Evolutionary conservation across 2,888 invertebrate genomes (phyloP).

Genomic region (Tachina grossa): DNA sequence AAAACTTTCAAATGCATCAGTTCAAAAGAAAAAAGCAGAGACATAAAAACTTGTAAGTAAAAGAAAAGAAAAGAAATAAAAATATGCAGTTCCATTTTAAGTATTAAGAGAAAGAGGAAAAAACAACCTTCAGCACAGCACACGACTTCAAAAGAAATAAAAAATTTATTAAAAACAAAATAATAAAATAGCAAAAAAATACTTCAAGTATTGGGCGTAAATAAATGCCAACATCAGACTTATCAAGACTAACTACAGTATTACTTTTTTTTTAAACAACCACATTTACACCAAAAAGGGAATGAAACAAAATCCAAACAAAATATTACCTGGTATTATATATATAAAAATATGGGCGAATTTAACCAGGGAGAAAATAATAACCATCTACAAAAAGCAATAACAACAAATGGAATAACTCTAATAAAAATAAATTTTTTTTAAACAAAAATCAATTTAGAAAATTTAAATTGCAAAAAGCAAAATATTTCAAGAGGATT

Average conservation of each 20-base stretch:
- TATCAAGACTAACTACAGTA: conserved; percentile 65
- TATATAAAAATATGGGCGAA: conserved; percentile 13
- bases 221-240: conserved; percentile 69
- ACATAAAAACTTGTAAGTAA: conserved; percentile 11
- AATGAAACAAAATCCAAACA: background rate
- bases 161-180: conserved; percentile 28
- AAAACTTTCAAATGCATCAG: conserved; percentile 70
- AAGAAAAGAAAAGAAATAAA: conserved; percentile 14
- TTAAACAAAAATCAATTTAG: background rate
- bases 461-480: conserved; percentile 18
- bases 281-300: conserved; percentile 2
- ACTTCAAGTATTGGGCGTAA: conserved; percentile 66
- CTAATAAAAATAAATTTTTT: conserved; percentile 15
- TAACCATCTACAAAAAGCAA: too few relatives aligned
- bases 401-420: background rate
- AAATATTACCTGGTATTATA: conserved; percentile 30
- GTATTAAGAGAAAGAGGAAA: conserved; percentile 10
- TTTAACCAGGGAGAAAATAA: background rate
- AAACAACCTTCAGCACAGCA: conserved; percentile 22
- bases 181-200: conserved; percentile 32
- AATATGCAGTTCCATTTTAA: conserved; percentile 31
- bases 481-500: background rate
- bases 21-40: conserved; percentile 24
- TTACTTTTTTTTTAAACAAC: conserved; percentile 30
- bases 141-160: conserved; percentile 35